Evolutionary conservation across 2,888 invertebrate species (phyloP), one percentile per base, ranked within the genome.

Genomic region (Asteroscopus sphinx): DNA sequence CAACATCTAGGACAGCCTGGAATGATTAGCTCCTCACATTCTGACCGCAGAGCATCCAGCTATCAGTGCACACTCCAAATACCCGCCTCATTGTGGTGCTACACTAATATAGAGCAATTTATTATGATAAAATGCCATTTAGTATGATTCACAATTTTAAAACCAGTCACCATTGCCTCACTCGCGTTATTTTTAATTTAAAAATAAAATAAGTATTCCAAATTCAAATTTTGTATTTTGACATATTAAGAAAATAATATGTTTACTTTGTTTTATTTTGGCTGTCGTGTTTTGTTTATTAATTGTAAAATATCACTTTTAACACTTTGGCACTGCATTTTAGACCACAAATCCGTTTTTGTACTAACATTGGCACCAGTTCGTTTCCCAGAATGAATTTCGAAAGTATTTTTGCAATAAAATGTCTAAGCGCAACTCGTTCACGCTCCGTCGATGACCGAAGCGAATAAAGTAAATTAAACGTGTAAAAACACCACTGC

Each of bases 51-150:
- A 93, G 91, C 63, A 91, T 82, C 91, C 93, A 93, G 71, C 94
- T 91, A 70, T 95, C 95, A 4, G 95, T 90, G 81, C 95, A 95
- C 4, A 95, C 95, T 40, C 95, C 95, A 47, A 95, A 93, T 25
- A 95, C 95, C 48, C 94, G 88, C 86, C 94, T 93, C 95, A 95
- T 95, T 39, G 44, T 86, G 44, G 62, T 37, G 21, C 52, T 48
- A 52, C 66, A 77, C 77, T 75, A 77, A 79, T 35, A 70, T 64
- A 56, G 32, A 68, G 69, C 71, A 76, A 77, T 82, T 85, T 85
- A 78, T 78, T 67, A 51, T 42, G 46, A 73, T 78, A 83, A 85
- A 83, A 69, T 79, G 82, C 82, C 87, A 86, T 87, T 84, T 84
- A 83, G 78, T 48, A 63, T 61, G 47, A 61, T 57, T 51, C 40